These are phyloP conservation scores for Plecotus auritus DNA, from an alignment of 2,113 vertebrate species.

Conservation along the genomic window DNA sequence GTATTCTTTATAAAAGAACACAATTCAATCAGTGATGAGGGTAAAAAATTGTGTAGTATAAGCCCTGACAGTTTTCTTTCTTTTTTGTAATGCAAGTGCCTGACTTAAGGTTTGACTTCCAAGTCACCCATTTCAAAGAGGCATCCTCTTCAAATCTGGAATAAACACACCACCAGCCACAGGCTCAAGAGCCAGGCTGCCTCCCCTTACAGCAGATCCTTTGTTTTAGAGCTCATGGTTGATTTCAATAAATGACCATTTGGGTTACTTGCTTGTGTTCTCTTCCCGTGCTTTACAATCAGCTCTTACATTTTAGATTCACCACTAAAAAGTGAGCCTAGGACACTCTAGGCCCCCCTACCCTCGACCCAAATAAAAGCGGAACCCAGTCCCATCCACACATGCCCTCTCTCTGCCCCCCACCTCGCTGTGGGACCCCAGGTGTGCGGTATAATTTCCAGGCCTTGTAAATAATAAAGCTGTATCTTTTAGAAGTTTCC, in stretches of 20 bases:
- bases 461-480: not conserved
- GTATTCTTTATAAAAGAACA: not conserved
- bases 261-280: not conserved
- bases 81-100: not conserved
- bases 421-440: not conserved
- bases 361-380: not conserved
- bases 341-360: not conserved
- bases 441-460: not conserved
- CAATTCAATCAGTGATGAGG: not conserved
- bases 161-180: not conserved
- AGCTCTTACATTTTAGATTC: not conserved
- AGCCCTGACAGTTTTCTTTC: not conserved
- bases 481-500: not conserved
- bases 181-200: not conserved
- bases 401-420: not conserved
- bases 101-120: not conserved
- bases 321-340: not conserved
- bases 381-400: not conserved
- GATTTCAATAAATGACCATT: not conserved
- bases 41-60: not conserved
- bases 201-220: not conserved
- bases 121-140: not conserved
- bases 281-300: not conserved
- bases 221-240: not conserved
- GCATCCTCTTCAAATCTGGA: not conserved